Evolutionary conservation across 2,888 invertebrate species (phyloP), one percentile per base, ranked within the genome.

Genomic region (Coelopa pilipes): DNA sequence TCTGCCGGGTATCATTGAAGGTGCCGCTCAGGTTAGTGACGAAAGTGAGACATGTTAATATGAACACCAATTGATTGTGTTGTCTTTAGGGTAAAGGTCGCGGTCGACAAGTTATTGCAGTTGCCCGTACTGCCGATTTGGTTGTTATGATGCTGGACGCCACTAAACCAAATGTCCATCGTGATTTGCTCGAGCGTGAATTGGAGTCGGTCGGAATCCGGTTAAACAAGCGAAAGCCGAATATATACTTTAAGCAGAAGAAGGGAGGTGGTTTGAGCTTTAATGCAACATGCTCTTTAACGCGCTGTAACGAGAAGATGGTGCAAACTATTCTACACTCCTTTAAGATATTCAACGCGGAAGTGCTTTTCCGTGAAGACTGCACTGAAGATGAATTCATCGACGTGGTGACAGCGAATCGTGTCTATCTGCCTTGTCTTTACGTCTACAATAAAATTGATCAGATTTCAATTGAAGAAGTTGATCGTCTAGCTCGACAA

Each of bases 381-480:
- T 96, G 95, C 85, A 93, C 93, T 1, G 93, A 96, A 0, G 99
- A 99, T 88, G 99, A 99, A 84, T 91, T 99, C 83, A 99, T 99
- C 79, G 99, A 99, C 89, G 98, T 99, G 70, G 97, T 99, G 80
- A 93, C 96, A 69, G 98, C 95, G 12, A 98, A 97, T 89, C 91
- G 98, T 78, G 95, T 96, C 47, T 98, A 99, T 89, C 90, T 99
- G 85, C 97, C 98, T 71, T 99, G 99, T 87, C 88, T 99, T 72
- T 99, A 99, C 89, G 97, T 99, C 72, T 99, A 99, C 89, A 99
- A 99, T 89, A 99, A 99, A 91, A 97, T 99, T 82, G 99, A 99
- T 92, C 98, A 99, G 90, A 96, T 99, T 83, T 96, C 98, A 69
- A 97, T 99, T 79, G 99, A 99, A 88, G 98, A 99, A 89, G 97